These are phyloP conservation scores for Mugil cephalus DNA, from an alignment of 2,113 vertebrate species.

Conservation along the genomic window DNA sequence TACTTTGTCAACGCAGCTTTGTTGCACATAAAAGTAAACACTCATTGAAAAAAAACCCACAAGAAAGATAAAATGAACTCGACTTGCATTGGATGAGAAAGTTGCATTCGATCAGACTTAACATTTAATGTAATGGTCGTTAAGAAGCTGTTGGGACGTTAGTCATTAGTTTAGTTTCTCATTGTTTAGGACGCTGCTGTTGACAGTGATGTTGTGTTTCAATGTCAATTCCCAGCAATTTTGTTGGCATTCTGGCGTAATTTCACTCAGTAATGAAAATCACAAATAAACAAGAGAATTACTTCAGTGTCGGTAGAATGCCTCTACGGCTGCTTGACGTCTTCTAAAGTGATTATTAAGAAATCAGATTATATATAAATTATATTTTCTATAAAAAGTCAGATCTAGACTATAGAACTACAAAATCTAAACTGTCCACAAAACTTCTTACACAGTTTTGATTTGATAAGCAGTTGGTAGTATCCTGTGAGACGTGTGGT, in stretches of 20 bases:
- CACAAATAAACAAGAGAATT: neutral
- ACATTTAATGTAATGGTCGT: too few relatives aligned
- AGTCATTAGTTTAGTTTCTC: neutral
- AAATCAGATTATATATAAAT: conserved; percentile 9
- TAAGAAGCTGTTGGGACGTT: too few relatives aligned
- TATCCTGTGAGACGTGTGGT: conserved; percentile 56
- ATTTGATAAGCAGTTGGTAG: conserved; percentile 1
- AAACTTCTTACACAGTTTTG: conserved; percentile 14
- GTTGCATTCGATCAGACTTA: too few relatives aligned
- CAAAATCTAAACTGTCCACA: conserved; percentile 2
- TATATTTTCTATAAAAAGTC: neutral
- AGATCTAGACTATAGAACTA: neutral
- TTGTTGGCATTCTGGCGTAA: too few relatives aligned
- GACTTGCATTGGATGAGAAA: too few relatives aligned
- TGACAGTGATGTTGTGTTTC: neutral
- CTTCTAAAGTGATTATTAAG: neutral
- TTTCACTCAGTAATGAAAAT: too few relatives aligned
- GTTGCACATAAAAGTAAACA: too few relatives aligned
- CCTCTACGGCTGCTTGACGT: neutral
- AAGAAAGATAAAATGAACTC: too few relatives aligned
- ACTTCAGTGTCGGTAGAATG: neutral
- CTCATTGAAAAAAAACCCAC: too few relatives aligned
- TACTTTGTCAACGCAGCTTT: too few relatives aligned
- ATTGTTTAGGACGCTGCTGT: neutral
- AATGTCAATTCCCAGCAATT: too few relatives aligned